These are phyloP conservation scores for Athrips mouffetella DNA, from an alignment of 2,888 invertebrate species.

Conservation along the genomic window DNA sequence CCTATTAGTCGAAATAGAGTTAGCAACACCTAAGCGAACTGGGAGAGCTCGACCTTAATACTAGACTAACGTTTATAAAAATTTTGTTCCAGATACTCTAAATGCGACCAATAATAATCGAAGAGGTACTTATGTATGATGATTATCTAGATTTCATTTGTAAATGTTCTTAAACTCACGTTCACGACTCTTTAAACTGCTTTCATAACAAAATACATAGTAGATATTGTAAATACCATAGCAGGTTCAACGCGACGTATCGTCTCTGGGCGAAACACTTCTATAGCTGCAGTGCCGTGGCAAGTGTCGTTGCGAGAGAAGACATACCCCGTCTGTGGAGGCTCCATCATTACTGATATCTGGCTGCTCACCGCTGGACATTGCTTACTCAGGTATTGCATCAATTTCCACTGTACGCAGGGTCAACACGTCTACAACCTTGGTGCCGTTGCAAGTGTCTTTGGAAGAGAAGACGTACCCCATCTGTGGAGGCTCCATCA, in stretches of 20 bases:
- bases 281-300: constrained; percentile 74
- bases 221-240: neutral
- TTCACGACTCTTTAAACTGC: no score
- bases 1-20: no score
- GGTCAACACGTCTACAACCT: constrained; percentile 62
- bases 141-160: neutral
- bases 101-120: no score
- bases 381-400: constrained; percentile 53
- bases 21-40: no score
- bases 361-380: constrained; percentile 75
- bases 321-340: constrained; percentile 74
- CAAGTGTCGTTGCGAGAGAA: constrained; percentile 71
- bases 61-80: no score
- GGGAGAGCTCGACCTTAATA: no score
- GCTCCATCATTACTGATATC: constrained; percentile 63
- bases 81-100: no score
- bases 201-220: no score
- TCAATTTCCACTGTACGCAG: neutral
- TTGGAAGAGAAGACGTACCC: constrained; percentile 63
- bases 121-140: constrained; percentile 23
- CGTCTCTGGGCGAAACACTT: constrained; percentile 71
- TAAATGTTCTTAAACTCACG: no score
- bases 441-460: constrained; percentile 76
- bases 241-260: constrained; percentile 57
- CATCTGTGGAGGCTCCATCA: constrained; percentile 74